Percentiles rank a stretch among this genome's conserved stretches.
These are phyloP conservation scores for Panopea generosa DNA, from an alignment of 2,888 invertebrate species.

Conservation along the genomic window DNA sequence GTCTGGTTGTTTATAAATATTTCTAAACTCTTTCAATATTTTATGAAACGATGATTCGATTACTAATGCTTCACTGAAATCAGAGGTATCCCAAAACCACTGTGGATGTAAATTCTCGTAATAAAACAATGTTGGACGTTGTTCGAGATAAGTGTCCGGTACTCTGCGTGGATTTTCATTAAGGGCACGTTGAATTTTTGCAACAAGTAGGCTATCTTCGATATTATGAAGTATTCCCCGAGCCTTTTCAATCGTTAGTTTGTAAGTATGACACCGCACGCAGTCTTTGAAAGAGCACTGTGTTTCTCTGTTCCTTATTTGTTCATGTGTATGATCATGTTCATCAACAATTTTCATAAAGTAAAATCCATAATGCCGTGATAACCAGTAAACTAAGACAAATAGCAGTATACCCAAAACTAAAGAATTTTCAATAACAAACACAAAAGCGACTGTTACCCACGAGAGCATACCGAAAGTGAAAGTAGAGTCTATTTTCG, in stretches of 20 bases:
- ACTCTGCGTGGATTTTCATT: too few species aligned
- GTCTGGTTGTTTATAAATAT: constrained; percentile 18
- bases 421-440: constrained; percentile 24
- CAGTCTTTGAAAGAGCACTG: constrained; percentile 69
- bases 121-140: constrained; percentile 64
- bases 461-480: too few species aligned
- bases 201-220: not conserved
- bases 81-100: constrained; percentile 26
- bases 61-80: not conserved
- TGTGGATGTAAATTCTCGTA: constrained; percentile 19
- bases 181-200: not conserved
- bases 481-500: not conserved
- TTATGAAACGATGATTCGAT: constrained; percentile 34
- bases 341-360: constrained; percentile 20
- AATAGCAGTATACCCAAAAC: constrained; percentile 21
- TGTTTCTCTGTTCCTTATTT: too few species aligned
- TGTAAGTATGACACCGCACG: constrained; percentile 71
- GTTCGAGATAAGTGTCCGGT: constrained; percentile 5
- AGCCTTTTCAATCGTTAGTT: constrained; percentile 11
- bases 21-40: constrained; percentile 63
- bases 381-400: constrained; percentile 6
- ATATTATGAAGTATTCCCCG: not conserved
- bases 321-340: not conserved
- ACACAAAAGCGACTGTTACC: too few species aligned
- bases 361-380: constrained; percentile 20